These are phyloP conservation scores for Alviniconcha strummeri DNA, from an alignment of 2,888 invertebrate genomes.

Conservation along the genomic window DNA sequence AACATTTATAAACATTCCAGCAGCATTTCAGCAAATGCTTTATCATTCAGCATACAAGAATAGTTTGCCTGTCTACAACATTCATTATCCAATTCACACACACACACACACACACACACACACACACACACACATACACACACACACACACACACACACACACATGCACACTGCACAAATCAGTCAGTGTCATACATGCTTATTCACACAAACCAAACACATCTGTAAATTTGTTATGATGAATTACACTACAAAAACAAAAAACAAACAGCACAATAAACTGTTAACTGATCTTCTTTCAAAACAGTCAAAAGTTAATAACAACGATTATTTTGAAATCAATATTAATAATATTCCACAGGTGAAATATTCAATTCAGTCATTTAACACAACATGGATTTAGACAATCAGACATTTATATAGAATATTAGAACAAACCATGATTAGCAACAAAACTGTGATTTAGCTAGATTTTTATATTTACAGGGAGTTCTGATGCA, in stretches of 20 bases:
- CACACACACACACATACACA: slow-evolving; percentile 5
- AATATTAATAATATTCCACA: no score
- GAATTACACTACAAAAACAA: neutral
- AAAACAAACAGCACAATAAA: neutral
- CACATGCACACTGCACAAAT: neutral
- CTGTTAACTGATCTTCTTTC: neutral
- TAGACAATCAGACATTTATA: neutral
- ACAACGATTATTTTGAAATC: no score
- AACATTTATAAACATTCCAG: no score
- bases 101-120: neutral
- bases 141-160: slow-evolving; percentile 8
- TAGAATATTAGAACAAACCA: neutral
- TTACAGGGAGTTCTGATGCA: neutral
- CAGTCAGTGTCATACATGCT: neutral
- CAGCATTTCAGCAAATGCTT: no score
- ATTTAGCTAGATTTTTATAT: neutral
- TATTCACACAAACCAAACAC: neutral
- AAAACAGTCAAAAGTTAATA: neutral
- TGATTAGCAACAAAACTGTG: neutral
- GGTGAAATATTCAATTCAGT: neutral
- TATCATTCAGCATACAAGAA: no score
- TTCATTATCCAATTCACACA: neutral
- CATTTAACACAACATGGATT: neutral
- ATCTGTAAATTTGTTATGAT: neutral
- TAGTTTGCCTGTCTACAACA: no score